Conservation (phyloP, 2,797 vertebrate genomes). For the Sylvilagus floridanus region DNA sequence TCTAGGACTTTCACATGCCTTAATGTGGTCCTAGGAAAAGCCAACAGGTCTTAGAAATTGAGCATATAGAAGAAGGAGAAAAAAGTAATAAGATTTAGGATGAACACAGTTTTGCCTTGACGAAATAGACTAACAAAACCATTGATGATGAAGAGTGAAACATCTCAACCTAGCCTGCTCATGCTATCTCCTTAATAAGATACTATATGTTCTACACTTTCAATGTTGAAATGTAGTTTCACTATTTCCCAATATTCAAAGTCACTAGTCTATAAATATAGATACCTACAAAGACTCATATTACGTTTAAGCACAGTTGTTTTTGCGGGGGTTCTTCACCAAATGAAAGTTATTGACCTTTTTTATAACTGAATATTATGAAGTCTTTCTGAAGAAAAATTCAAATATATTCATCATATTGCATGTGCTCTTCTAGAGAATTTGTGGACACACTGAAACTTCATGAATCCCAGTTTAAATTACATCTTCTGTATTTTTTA, state of each 20-base stretch:
- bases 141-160: too few relatives aligned
- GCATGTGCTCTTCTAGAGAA: background rate
- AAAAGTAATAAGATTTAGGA: background rate
- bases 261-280: background rate
- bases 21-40: background rate
- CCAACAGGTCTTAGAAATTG: background rate
- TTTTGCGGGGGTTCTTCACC: background rate
- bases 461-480: background rate
- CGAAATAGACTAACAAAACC: background rate
- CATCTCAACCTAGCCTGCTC: background rate
- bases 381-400: background rate
- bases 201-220: background rate
- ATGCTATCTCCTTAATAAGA: background rate
- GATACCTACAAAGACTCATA: background rate
- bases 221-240: background rate
- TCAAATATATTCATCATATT: background rate
- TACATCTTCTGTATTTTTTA: background rate
- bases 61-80: background rate
- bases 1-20: background rate
- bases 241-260: background rate
- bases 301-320: background rate
- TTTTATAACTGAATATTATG: background rate
- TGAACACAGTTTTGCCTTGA: background rate
- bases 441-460: background rate
- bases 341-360: background rate